Evolutionary conservation across 2,113 vertebrate species (phyloP), one percentile per base, ranked within the genome.

Genomic region (Struthidea cinerea): DNA sequence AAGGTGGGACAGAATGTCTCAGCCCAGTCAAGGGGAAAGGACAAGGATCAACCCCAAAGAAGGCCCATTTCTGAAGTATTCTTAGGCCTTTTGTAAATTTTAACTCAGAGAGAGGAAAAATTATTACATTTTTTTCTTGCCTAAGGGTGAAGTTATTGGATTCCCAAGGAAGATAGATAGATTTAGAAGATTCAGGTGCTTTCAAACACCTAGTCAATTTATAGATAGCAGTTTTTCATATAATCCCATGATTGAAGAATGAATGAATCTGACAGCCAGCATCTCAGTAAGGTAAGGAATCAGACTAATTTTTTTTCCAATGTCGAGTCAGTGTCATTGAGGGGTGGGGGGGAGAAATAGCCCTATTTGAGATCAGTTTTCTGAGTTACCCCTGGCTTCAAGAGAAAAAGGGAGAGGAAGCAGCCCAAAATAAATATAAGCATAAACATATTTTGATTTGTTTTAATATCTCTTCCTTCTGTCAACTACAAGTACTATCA

Each of bases 181-280:
- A 94, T 81, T 57, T 44, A 74, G 65, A 82, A 93, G 78, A 91
- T 77, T 82, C 41, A 75, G 49, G 68, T 94, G 22, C 67, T 93
- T 97, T 94, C 53, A 83, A 80, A 91, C 41, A 85, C 59, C 50
- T 60, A 67, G 68, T 75, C 90, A 93, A 78, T 95, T 87, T 93
- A 88, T 81, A 96, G 92, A 94, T 84, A 96, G 52, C 32, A 67
- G 56, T 67, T 86, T 92, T 84, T 75, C 44, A 49, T 88, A 74
- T 93, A 93, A 90, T 88, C 79, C 52, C 28, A 44, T 88, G 93
- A 93, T 30, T 89, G 90, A 92, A 80, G 50, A 90, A 94, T 60
- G 21, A 90, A 74, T 53, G 32, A 93, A 71, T 74, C 68, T 84
- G 71, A 64, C 79, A 94, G 85, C 15, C 50, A 87, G 33, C 19